Evolutionary conservation across 2,888 invertebrate genomes (phyloP), one percentile per base, ranked within the genome.

Genomic region (Eupithecia tripunctaria): DNA sequence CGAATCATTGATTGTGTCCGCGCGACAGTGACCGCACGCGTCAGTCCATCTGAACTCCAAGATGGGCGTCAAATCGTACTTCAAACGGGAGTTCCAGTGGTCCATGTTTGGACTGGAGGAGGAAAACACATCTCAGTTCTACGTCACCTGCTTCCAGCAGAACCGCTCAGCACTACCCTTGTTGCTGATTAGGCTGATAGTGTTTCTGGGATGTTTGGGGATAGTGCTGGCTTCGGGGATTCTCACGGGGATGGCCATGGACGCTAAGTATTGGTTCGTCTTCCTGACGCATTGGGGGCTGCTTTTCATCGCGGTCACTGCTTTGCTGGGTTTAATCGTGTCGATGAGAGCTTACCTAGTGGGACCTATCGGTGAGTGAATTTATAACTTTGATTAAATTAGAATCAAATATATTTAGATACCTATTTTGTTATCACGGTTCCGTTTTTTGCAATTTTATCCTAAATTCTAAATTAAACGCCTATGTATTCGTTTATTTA

Each of bases 211-310:
- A 32, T 91, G 89, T 78, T 38, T 90, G 1, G 84, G 80, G 6
- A 92, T 88, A 38, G 15, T 89, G 27, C 38, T 91, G 10, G 27
- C 89, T 1, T 92, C 92, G 0, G 76, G 86, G 38, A 75, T 87
- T 1, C 43, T 92, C 27, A 85, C 82, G 4, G 43, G 71, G 1
- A 27, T 27, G 10, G n/a, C 67, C 0, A 65, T 81, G 5, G 29
- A 67, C 0, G 73, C 85, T 0, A 82, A 81, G 0, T 83, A 78
- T 68, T 93, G 92, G 93, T 85, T 85, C n/a, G 88, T 92, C 75
- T 93, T 85, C 68, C 79, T 94, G 79, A 94, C 93, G 15, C 91
- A 92, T 73, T 94, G 93, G 93, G 93, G 93, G 1, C 71, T 93
- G 0, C 0, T 90, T 0, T 78, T 90, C 1, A 91, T 89, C 56